A percentile compares a stretch with the other conserved stretches of the same genome.
These are phyloP conservation scores for Ptychodera flava DNA, from an alignment of 35 echinoderm and acorn worm genomes.

Conservation along the genomic window DNA sequence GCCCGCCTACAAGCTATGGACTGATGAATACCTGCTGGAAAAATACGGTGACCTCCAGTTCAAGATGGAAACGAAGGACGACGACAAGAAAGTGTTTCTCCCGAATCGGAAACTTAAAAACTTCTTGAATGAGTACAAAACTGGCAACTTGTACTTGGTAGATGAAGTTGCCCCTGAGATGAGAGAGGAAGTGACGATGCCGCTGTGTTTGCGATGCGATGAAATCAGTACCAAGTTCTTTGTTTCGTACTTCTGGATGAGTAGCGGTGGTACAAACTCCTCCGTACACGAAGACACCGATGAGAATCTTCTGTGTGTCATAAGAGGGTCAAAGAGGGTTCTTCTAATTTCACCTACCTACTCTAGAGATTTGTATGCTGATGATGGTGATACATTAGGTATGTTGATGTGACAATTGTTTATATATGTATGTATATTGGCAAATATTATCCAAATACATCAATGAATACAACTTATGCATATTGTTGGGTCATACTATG, in stretches of 20 bases:
- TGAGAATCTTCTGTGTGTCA: background rate
- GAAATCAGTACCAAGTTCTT: conserved; percentile 60
- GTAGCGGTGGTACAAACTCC: conserved; percentile 72
- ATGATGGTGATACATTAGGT: background rate
- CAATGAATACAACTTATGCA: too few relatives aligned
- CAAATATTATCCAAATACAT: too few relatives aligned
- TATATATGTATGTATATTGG: too few relatives aligned
- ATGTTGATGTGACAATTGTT: background rate
- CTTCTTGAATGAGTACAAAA: conserved; percentile 43
- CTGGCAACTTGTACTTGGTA: conserved; percentile 55
- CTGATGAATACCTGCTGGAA: conserved; percentile 61
- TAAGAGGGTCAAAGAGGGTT: background rate
- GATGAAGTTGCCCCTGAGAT: conserved; percentile 58
- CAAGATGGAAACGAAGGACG: conserved; percentile 78
- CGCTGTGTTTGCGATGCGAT: conserved; percentile 77
- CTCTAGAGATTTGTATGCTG: background rate
- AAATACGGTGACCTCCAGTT: conserved; percentile 69
- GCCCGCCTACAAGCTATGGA: conserved; percentile 54
- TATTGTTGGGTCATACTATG: too few relatives aligned
- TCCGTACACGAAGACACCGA: background rate
- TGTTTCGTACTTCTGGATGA: conserved; percentile 83
- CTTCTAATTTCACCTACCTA: background rate
- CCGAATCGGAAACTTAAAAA: conserved; percentile 55
- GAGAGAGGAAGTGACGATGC: conserved; percentile 49
- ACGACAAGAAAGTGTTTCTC: conserved; percentile 55